Evolutionary conservation across 2,797 vertebrate species (phyloP).

Genomic region (Trachops cirrhosus): DNA sequence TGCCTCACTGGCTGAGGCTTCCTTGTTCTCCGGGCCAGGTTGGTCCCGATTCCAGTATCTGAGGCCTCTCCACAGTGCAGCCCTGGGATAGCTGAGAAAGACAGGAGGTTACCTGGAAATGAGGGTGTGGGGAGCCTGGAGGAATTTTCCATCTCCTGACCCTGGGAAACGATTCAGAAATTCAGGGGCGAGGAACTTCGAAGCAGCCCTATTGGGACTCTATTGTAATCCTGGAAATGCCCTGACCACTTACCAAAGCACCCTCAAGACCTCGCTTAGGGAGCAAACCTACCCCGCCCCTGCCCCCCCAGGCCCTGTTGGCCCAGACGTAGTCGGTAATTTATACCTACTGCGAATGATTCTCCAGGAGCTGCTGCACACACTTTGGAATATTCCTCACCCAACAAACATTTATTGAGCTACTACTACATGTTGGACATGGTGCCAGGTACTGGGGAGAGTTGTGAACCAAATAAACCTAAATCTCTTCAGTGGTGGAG

Average conservation of each 20-base stretch:
- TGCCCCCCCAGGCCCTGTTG: too few species aligned
- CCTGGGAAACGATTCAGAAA: not conserved
- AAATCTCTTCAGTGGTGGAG: rapidly evolving
- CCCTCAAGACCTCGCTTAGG: rapidly evolving
- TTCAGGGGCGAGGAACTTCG: not conserved
- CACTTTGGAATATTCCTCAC: not conserved
- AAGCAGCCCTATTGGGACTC: not conserved
- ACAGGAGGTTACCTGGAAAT: not conserved
- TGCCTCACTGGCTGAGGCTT: rapidly evolving
- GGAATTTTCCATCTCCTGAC: not conserved
- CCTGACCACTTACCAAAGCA: not conserved
- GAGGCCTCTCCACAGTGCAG: not conserved
- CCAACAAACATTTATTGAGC: not conserved
- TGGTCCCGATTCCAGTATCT: not conserved
- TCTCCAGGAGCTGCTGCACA: not conserved
- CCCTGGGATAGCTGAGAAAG: not conserved
- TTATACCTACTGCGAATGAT: not conserved
- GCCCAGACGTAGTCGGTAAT: not conserved
- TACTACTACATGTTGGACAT: not conserved
- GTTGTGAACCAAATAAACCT: not conserved
- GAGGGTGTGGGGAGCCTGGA: rapidly evolving
- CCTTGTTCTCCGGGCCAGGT: not conserved
- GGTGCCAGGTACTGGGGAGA: not conserved
- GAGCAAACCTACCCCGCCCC: not conserved
- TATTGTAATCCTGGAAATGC: too few species aligned